phyloP scores from a whole-genome alignment of 2,888 invertebrate genomes.

The Himalopsyche japonica region DNA sequence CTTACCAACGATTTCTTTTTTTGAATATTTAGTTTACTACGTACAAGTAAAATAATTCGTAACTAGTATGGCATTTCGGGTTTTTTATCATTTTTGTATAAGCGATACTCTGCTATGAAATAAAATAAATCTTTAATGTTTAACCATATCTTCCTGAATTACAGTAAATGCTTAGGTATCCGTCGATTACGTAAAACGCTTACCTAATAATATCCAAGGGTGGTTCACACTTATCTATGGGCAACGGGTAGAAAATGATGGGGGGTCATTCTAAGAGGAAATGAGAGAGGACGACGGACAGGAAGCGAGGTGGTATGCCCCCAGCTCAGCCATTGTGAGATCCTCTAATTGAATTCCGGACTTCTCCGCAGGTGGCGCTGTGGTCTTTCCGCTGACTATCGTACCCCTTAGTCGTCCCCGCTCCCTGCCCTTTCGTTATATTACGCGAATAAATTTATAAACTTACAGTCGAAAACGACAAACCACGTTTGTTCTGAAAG shows the following conservation, averaged over 20 bases:
- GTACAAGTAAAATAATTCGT: no score
- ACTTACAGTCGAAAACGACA: background rate
- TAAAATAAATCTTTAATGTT: no score
- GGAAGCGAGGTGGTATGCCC: conserved; percentile 6
- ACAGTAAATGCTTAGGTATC: background rate
- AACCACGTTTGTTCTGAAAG: background rate
- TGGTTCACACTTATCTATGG: background rate
- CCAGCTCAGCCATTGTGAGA: conserved; percentile 28
- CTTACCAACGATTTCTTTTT: no score
- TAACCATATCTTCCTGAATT: no score
- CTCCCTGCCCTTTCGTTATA: background rate
- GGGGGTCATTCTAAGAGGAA: background rate
- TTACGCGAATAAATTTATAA: conserved; percentile 9
- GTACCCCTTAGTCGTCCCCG: conserved; percentile 11
- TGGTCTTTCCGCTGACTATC: conserved; percentile 27
- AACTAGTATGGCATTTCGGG: no score
- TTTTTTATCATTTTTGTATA: no score
- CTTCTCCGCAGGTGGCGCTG: conserved; percentile 37
- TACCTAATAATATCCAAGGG: background rate
- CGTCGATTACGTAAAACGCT: background rate
- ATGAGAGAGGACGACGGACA: background rate
- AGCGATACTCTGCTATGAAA: no score
- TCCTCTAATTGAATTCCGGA: conserved; percentile 40
- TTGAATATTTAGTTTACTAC: no score
- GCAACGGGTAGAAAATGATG: background rate